Evolutionary conservation across 2,888 invertebrate genomes (phyloP).

Genomic region (Apeira syringaria): DNA sequence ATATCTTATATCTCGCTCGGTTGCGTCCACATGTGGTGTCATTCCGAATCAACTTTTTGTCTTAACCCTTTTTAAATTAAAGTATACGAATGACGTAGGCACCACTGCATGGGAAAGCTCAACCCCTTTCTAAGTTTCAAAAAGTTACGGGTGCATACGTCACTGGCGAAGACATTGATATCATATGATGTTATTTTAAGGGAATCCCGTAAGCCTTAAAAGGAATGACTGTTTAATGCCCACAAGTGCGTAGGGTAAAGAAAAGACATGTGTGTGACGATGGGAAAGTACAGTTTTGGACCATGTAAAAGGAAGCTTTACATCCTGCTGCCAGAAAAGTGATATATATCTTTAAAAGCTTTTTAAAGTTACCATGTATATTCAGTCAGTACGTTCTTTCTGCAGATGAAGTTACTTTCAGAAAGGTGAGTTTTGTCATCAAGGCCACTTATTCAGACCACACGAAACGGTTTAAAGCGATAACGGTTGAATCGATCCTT

Average conservation of each 20-base stretch:
- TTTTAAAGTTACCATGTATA: no score
- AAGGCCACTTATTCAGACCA: no score
- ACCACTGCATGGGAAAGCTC: slow-evolving; percentile 60
- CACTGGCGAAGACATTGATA: slow-evolving; percentile 3
- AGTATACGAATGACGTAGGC: slow-evolving; percentile 57
- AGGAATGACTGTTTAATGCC: no score
- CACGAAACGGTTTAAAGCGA: no score
- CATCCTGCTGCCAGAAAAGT: slow-evolving; percentile 34
- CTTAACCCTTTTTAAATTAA: slow-evolving; percentile 77
- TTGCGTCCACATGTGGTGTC: slow-evolving; percentile 54
- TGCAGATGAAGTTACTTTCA: no score
- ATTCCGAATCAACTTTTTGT: slow-evolving; percentile 64
- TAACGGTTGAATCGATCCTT: no score
- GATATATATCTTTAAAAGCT: no score
- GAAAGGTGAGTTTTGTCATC: no score
- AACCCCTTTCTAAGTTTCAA: slow-evolving; percentile 17
- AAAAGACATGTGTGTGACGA: slow-evolving; percentile 6
- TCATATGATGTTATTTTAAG: slow-evolving; percentile 9
- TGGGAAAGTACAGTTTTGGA: slow-evolving; percentile 7
- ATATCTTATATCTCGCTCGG: slow-evolving; percentile 30
- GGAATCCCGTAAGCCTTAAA: slow-evolving; percentile 11
- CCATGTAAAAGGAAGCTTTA: slow-evolving; percentile 1
- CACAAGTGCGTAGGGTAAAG: neutral
- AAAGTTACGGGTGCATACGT: slow-evolving; percentile 1
- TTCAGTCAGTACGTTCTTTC: no score